A percentile compares a stretch with the other conserved stretches of the same genome.
These are phyloP conservation scores for Rhyacichthys aspro DNA, from an alignment of 2,797 vertebrate species.

Conservation along the genomic window DNA sequence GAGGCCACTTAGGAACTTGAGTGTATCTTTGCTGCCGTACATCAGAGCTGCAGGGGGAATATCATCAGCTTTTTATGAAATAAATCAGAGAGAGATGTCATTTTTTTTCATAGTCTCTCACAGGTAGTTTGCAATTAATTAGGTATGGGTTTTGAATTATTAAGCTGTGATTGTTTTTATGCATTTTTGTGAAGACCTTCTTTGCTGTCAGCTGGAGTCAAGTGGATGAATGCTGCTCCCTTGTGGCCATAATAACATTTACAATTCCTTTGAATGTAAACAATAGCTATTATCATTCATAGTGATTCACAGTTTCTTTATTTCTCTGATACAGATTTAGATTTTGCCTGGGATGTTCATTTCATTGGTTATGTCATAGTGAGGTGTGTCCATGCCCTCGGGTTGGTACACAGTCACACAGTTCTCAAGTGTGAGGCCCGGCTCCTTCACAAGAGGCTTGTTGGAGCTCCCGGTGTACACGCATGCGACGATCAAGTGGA, in stretches of 20 bases:
- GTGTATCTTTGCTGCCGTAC: constrained; percentile 24
- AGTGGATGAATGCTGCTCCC: constrained; percentile 53
- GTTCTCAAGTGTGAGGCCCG: not conserved
- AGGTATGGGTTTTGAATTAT: not conserved
- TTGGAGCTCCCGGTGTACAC: constrained; percentile 4
- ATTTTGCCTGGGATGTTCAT: not conserved
- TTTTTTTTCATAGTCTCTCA: not conserved
- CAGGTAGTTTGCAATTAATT: not conserved
- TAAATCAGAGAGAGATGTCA: too few relatives aligned
- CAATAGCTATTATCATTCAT: not conserved
- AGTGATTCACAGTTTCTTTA: not conserved
- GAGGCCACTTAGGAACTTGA: constrained; percentile 58
- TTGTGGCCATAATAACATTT: constrained; percentile 35
- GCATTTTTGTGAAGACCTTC: constrained; percentile 7
- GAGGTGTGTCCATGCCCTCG: constrained; percentile 9
- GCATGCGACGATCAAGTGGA: constrained; percentile 47
- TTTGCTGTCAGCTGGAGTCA: constrained; percentile 44
- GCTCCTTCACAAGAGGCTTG: not conserved
- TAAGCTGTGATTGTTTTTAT: not conserved
- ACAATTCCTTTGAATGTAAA: not conserved
- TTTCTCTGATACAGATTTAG: not conserved
- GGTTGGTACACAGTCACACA: constrained; percentile 31
- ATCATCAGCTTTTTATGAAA: too few relatives aligned
- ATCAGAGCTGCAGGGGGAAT: constrained; percentile 4
- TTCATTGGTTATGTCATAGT: not conserved